Base-by-base conservation (phyloP, 2,797 vertebrate species). In the Pseudomugil tenellus region DNA sequence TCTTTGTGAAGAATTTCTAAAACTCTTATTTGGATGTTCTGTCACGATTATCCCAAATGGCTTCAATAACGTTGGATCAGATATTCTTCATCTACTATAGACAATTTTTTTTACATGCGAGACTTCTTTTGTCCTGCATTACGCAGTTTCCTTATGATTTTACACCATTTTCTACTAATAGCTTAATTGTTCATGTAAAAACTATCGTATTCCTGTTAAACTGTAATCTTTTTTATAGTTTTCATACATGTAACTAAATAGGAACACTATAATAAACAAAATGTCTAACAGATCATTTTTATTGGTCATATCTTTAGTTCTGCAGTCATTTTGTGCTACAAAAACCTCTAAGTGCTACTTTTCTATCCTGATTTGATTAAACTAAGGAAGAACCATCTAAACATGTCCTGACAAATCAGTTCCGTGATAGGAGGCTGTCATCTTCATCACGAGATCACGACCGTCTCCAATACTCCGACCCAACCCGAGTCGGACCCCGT, bases 401-500 rank as follows among this genome's bases (percentile, higher is more conserved):
- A 53, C 58, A 2, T 9, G 41, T 67, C 51, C 23, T 13, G 17
- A 63, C 65, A 29, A 61, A 64, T 62, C 5, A 32, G 54, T 8
- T 60, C 31, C 5, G 17, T 6, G 39, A n/a, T 48, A 21, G 7
- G 31, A 37, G 61, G 32, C 37, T 9, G 43, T 46, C 8, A 46
- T 46, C 8, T 46, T 46, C 43, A 21, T 9, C 8, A 10, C 21
- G 12, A 59, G 55, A 32, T 51, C 14, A 34, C 68, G 11, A 56
- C 62, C 61, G 74, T 69, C 58, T 71, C 31, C 14, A 17, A 25
- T 25, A 19, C 28, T 58, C 65, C 77, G 81, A 55, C 63, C 67
- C 79, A 63, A 66, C 59, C 64, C 48, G 46, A 39, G 56, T 66
- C n/a, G 16, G 53, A 51, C 0, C 0, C 23, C 25, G 41, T 63